Percentiles rank a stretch among this genome's conserved stretches.
phyloP scores from a whole-genome alignment of 2,888 invertebrate genomes.

The Clusia tigrina region DNA sequence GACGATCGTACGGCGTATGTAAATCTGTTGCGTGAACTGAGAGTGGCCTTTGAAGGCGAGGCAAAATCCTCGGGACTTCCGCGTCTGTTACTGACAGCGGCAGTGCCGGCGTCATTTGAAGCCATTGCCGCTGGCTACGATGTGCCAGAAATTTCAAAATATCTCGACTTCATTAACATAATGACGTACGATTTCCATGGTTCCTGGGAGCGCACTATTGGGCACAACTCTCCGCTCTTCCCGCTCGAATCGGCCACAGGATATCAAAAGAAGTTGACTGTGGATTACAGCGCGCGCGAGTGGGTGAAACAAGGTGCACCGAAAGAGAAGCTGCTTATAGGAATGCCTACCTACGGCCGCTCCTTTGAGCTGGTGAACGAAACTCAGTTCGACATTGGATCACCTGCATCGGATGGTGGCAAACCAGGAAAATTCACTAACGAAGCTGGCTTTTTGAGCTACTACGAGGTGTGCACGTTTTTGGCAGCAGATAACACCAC shows the following conservation, averaged over 20 bases:
- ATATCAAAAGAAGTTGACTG: conserved; percentile 91
- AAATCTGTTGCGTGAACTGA: conserved; percentile 81
- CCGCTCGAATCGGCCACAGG: conserved; percentile 88
- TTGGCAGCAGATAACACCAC: conserved; percentile 89
- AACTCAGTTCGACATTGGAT: conserved; percentile 90
- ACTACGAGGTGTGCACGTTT: conserved; percentile 95
- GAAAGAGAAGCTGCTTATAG: conserved; percentile 91
- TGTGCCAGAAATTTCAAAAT: conserved; percentile 92
- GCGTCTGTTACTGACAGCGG: conserved; percentile 81
- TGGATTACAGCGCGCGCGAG: conserved; percentile 89
- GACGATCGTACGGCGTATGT: conserved; percentile 88
- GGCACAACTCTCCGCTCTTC: conserved; percentile 90
- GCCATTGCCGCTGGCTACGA: conserved; percentile 94
- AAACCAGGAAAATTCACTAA: conserved; percentile 86
- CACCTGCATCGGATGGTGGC: conserved; percentile 89
- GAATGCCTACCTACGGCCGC: conserved; percentile 93
- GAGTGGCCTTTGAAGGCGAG: conserved; percentile 91
- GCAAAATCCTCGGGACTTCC: conserved; percentile 88
- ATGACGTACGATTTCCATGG: conserved; percentile 98
- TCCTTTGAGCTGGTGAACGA: conserved; percentile 88
- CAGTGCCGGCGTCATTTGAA: conserved; percentile 92
- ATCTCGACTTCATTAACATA: conserved; percentile 91
- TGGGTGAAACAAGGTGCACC: conserved; percentile 95
- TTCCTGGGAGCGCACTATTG: conserved; percentile 92
- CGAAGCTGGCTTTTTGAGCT: conserved; percentile 93